Conservation (phyloP, 2,888 invertebrate genomes). For the Tuberolachnus salignus region DNA sequence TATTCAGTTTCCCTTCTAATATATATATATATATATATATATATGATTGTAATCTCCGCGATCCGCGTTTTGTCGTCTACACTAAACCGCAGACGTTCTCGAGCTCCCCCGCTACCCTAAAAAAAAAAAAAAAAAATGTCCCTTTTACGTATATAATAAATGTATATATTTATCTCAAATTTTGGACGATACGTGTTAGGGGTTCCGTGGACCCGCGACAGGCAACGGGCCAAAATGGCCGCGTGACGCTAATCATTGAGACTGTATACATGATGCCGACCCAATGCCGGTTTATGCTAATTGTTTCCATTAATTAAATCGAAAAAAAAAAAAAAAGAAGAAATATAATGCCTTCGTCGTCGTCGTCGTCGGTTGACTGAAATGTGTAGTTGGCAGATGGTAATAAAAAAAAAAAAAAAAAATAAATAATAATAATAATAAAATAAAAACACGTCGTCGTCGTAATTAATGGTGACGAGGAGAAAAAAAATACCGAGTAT, state of each 20-base stretch:
- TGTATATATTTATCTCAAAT: conserved; percentile 6
- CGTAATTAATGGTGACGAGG: conserved; percentile 38
- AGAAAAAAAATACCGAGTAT: conserved; percentile 21
- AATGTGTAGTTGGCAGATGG: conserved; percentile 49
- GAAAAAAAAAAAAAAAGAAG: conserved; percentile 9
- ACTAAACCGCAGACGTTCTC: too few relatives aligned
- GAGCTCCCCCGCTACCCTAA: too few relatives aligned
- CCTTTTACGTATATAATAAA: too few relatives aligned
- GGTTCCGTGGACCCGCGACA: neutral
- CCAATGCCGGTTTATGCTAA: conserved; percentile 50
- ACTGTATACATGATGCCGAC: conserved; percentile 41
- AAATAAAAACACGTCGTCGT: conserved; percentile 17
- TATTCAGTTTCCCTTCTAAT: too few relatives aligned
- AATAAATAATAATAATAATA: neutral
- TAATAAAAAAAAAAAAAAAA: conserved; percentile 17
- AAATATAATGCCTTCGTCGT: conserved; percentile 17
- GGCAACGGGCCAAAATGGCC: conserved; percentile 47
- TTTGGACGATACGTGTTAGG: conserved; percentile 1
- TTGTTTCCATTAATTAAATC: conserved; percentile 54
- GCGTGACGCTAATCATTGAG: conserved; percentile 33
- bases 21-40: too few relatives aligned
- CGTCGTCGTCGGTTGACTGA: conserved; percentile 18
- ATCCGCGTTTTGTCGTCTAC: neutral
- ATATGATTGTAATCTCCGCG: neutral
- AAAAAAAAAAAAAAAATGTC: too few relatives aligned